phyloP scores from a whole-genome alignment of 92 coral and sea anemone species.

The Chrysogorgia sp. region DNA sequence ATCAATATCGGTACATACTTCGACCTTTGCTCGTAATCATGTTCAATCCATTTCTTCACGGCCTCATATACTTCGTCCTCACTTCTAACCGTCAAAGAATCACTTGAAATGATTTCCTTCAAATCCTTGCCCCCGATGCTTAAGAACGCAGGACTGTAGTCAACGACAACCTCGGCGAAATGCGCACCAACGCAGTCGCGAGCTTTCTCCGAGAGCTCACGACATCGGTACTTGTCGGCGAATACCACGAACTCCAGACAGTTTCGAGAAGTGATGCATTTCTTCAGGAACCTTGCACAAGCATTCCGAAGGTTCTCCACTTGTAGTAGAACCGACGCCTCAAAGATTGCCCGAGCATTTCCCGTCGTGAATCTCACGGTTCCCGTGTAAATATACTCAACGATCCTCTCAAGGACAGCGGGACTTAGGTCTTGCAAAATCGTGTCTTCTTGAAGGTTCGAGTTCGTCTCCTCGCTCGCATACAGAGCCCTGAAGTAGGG shows the following conservation, averaged over 20 bases:
- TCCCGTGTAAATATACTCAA: constrained; percentile 82
- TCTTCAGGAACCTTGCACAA: constrained; percentile 69
- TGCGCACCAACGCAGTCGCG: constrained; percentile 64
- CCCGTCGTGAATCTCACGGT: constrained; percentile 51
- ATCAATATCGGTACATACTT: constrained; percentile 4
- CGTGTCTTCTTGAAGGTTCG: constrained; percentile 69
- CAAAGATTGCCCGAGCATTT: constrained; percentile 72
- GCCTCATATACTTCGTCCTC: constrained; percentile 74
- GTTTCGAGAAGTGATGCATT: constrained; percentile 71
- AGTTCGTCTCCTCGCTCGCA: constrained; percentile 58
- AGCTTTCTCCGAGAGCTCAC: constrained; percentile 64
- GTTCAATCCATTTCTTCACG: constrained; percentile 26
- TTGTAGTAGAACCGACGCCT: constrained; percentile 65
- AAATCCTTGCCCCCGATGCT: constrained; percentile 63
- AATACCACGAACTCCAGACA: constrained; percentile 62
- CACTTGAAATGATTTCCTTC: constrained; percentile 61
- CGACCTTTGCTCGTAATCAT: neutral
- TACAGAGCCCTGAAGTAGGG: constrained; percentile 79
- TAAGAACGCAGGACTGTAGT: constrained; percentile 55
- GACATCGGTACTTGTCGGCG: constrained; percentile 62
- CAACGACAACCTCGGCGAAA: constrained; percentile 58
- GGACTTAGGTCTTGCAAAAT: constrained; percentile 59
- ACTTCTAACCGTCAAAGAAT: constrained; percentile 57
- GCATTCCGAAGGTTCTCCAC: constrained; percentile 67
- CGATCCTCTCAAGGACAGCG: constrained; percentile 56